A percentile compares a stretch with the other conserved stretches of the same genome.
Conservation (phyloP, 2,888 invertebrate species). For the Drosophila demipolita region DNA sequence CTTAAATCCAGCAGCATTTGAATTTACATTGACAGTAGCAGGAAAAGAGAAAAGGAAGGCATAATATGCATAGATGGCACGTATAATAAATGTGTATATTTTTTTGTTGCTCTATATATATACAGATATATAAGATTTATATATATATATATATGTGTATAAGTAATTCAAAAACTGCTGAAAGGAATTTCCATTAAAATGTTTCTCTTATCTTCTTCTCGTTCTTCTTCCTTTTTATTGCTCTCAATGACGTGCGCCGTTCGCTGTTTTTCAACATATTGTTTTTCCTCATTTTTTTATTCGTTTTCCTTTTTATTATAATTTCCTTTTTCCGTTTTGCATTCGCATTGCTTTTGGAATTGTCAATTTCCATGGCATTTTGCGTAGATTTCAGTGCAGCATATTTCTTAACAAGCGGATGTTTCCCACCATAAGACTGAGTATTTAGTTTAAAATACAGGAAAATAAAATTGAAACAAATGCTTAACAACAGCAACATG, state of each 20-base stretch:
- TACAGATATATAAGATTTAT: constrained; percentile 36
- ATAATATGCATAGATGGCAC: constrained; percentile 56
- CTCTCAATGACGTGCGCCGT: constrained; percentile 66
- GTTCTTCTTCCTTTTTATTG: constrained; percentile 68
- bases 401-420: constrained; percentile 85
- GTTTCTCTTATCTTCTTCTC: constrained; percentile 79
- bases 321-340: constrained; percentile 38
- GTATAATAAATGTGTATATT: constrained; percentile 64
- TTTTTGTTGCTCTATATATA: constrained; percentile 28
- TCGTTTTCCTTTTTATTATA: constrained; percentile 22
- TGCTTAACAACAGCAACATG: constrained; percentile 22
- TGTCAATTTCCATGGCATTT: constrained; percentile 25
- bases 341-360: constrained; percentile 20
- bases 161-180: constrained; percentile 77
- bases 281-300: constrained; percentile 48
- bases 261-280: constrained; percentile 69
- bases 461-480: constrained; percentile 38
- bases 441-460: constrained; percentile 83
- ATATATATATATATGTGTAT: constrained; percentile 49
- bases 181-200: constrained; percentile 80
- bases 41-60: constrained; percentile 43
- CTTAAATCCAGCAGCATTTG: constrained; percentile 71
- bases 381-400: constrained; percentile 80
- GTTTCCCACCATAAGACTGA: constrained; percentile 85
- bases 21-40: constrained; percentile 72